Evolutionary conservation across 1,140 invertebrate genomes (phyloP), one percentile per base, ranked within the genome.

Genomic region (Papilio helenus): DNA sequence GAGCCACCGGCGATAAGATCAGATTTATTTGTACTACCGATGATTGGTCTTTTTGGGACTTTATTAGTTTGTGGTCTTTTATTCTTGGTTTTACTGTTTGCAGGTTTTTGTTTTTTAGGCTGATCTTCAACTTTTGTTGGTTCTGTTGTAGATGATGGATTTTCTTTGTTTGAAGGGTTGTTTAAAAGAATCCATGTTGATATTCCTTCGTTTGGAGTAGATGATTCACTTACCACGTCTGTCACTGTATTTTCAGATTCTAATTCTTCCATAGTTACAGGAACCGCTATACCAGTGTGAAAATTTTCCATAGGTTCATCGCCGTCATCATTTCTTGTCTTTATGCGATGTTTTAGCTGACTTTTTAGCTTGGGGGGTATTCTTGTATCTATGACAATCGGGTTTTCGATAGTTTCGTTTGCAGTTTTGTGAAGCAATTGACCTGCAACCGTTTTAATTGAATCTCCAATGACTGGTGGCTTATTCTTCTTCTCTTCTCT

Each of bases 161-260:
- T 89, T 61, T 90, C 89, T 81, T 87, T 88, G 71, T 86, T 93
- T 55, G 82, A 81, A 9, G 92, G 89, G 82, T 91, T 93, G 58
- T 96, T 97, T 29, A 97, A 87, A n/a, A 97, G 91, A 82, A 97
- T 96, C 97, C 97, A 97, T 3, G 97, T 97, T 2, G 97, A 97
- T 79, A 97, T 95, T 8, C 96, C 96, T 84, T 96, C 96, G 55
- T 96, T 95, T 1, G 96, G 95, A 0, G 96, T 97, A 14, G 96
- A 95, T 3, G 96, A 94, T 86, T 94, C 92, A 72, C 80, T 87
- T 18, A 89, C 88, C 79, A 95, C 94, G 3, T 95, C 83, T 82
- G 90, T 92, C n/a, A 88, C 85, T 82, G 85, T 89, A 81, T 90
- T 92, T 91, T 94, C 93, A 73, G 88, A 87, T 87, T 96, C 95